Conservation (phyloP, 2,113 vertebrate species). For the Ameiurus melas region DNA sequence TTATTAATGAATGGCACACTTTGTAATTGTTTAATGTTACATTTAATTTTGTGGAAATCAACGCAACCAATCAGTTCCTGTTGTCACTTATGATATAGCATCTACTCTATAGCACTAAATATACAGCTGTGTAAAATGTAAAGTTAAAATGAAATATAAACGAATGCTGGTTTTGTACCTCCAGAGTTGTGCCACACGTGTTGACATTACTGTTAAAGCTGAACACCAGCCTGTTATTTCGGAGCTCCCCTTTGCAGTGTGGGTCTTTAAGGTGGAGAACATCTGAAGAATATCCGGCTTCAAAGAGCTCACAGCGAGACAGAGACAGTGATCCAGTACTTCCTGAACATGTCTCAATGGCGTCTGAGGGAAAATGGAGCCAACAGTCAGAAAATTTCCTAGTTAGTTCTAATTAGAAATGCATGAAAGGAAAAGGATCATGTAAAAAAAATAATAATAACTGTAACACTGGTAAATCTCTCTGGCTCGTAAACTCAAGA, state of each 20-base stretch:
- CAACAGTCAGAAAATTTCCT: no score
- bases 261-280: conserved; percentile 61
- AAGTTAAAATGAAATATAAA: not conserved
- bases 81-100: no score
- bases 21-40: no score
- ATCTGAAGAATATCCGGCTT: conserved; percentile 56
- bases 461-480: not conserved
- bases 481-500: no score
- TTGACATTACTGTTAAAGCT: conserved; percentile 55
- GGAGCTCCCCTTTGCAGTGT: conserved; percentile 55
- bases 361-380: conserved; percentile 49
- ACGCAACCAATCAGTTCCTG: no score
- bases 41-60: no score
- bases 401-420: not conserved
- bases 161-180: conserved; percentile 44
- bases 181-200: conserved; percentile 61
- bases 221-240: conserved; percentile 59
- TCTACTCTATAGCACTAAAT: no score
- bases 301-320: conserved; percentile 69
- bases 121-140: no score
- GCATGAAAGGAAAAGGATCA: not conserved
- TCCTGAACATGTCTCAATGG: conserved; percentile 53
- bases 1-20: no score
- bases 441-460: not conserved
- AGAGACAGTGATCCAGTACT: conserved; percentile 60